A percentile compares a stretch with the other conserved stretches of the same genome.
phyloP scores from a whole-genome alignment of 2,888 invertebrate species.

The Volucella bombylans region DNA sequence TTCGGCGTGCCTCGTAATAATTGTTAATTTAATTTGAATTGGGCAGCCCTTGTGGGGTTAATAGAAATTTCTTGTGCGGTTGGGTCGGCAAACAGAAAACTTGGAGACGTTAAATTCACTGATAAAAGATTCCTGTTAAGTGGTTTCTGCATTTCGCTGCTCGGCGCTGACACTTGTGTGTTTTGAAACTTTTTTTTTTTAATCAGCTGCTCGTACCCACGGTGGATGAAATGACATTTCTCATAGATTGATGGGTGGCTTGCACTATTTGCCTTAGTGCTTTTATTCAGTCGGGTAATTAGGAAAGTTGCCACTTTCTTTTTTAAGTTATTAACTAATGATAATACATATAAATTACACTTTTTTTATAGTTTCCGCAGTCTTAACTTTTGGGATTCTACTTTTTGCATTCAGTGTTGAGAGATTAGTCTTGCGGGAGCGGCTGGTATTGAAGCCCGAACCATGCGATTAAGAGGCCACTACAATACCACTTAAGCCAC shows the following conservation, averaged over 20 bases:
- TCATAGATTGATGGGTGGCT: not conserved
- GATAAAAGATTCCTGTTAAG: constrained; percentile 52
- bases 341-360: no score
- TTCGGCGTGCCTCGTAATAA: constrained; percentile 33
- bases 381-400: no score
- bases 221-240: constrained; percentile 32
- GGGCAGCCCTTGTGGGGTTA: not conserved
- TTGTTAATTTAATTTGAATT: constrained; percentile 24
- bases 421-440: no score
- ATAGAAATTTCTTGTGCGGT: not conserved
- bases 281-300: no score
- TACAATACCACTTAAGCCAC: no score
- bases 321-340: no score
- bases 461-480: no score
- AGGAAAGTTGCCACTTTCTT: no score
- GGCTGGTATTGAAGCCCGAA: no score
- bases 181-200: constrained; percentile 36
- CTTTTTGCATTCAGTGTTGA: no score
- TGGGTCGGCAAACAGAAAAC: constrained; percentile 16
- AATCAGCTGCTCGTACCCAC: constrained; percentile 43
- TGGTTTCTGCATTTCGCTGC: constrained; percentile 54
- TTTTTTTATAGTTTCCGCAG: no score
- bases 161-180: constrained; percentile 55
- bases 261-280: constrained; percentile 1
- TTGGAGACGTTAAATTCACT: constrained; percentile 26